Base-by-base conservation (phyloP, 2,888 invertebrate species). In the Cantharis rufa region DNA sequence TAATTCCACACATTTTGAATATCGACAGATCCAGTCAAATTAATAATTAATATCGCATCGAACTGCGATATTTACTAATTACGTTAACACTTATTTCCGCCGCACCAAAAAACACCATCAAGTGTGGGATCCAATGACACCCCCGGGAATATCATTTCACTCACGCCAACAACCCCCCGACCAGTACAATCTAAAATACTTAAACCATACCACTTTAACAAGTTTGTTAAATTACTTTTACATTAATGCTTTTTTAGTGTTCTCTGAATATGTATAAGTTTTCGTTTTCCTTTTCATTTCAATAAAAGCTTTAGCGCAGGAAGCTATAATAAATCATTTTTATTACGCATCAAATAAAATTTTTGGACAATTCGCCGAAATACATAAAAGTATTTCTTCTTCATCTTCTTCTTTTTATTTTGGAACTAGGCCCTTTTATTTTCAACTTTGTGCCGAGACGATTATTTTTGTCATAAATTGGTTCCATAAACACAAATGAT, bases 41-140 rank as follows among this genome's bases (percentile, higher is more conserved):
- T 69, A 27, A 70, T 70, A 32, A 15, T 70, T 70, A 70, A 66
- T n/a, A 24, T n/a, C 13, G 24, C 10, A 66, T 66, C 24, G n/a
- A 18, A 66, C 15, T 66, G 18, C 32, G 66, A 68, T 66, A 64
- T 24, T 66, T 24, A 48, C 48, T 64, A 66, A 66, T 66, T 66
- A 66, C 18, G 24, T n/a, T 21, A 13, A 21, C 13, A 66, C 64
- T 24, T 13, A 66, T 66, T 66, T 21, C 64, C 24, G 9, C 10
- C 21, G 13, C 64, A 62, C 66, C 15, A 74, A n/a, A 27, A 69
- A 62, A 72, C 62, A 64, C 28, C 15, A 10, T 69, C 15, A 32
- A 73, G 72, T 76, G 76, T 61, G 61, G 63, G 66, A 70, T 72
- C 62, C 21, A 76, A 76, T 70, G 72, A 76, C 76, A 70, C 76